A percentile compares a stretch with the other conserved stretches of the same genome.
phyloP scores from a whole-genome alignment of 2,113 vertebrate species.

The Oryzias melastigma region DNA sequence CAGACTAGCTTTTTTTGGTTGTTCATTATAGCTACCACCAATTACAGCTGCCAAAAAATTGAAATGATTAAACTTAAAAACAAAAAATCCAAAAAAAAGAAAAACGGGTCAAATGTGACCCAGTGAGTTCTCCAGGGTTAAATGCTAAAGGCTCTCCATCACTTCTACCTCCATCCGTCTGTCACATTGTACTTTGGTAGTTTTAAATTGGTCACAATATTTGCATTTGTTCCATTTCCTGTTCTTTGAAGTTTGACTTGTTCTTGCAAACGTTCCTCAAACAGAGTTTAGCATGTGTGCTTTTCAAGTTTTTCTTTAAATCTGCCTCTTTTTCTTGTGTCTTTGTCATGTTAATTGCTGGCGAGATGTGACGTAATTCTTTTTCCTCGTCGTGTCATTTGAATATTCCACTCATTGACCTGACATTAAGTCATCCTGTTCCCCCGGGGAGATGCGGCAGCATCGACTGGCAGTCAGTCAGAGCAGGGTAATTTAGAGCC shows the following conservation, averaged over 20 bases:
- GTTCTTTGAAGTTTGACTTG: not conserved
- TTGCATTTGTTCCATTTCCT: not conserved
- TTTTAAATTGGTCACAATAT: too few species aligned
- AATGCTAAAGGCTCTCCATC: too few species aligned
- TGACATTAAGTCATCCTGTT: constrained; percentile 24
- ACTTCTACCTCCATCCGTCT: too few species aligned
- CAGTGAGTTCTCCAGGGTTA: too few species aligned
- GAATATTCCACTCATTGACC: constrained; percentile 45
- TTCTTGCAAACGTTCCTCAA: not conserved
- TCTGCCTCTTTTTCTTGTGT: not conserved
- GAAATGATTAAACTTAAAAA: too few species aligned
- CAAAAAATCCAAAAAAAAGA: too few species aligned
- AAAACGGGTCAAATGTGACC: too few species aligned
- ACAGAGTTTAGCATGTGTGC: not conserved
- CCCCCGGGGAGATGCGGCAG: constrained; percentile 17
- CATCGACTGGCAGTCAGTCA: constrained; percentile 37
- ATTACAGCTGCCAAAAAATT: too few species aligned
- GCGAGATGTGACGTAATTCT: constrained; percentile 26
- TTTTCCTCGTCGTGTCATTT: constrained; percentile 16
- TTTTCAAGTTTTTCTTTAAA: not conserved
- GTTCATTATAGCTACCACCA: too few species aligned
- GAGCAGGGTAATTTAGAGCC: constrained; percentile 15
- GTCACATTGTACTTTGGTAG: too few species aligned
- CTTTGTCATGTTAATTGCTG: constrained; percentile 7
- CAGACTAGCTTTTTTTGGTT: too few species aligned